Evolutionary conservation across 1,140 invertebrate species (phyloP), one percentile per base, ranked within the genome.

Genomic region (Euwallacea similis): DNA sequence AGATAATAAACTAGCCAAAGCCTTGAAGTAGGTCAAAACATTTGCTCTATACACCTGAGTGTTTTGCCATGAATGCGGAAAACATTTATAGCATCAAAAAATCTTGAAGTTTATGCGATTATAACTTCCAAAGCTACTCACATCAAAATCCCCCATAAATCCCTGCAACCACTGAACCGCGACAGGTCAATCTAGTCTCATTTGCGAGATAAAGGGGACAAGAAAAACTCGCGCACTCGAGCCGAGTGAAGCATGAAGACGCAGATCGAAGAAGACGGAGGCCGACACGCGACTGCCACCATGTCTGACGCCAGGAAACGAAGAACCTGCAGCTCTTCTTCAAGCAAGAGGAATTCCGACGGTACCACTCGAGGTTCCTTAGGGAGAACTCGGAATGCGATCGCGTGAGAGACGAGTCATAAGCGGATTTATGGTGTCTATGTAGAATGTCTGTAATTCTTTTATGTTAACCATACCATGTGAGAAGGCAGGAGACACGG

Each of bases 201-300:
- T 11, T 50, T 50, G 9, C 13, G 9, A 50, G 46, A 11, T 13
- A 50, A 11, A 13, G 46, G 6, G 9, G 46, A 13, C 9, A 0
- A 13, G 13, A 50, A 50, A 50, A 50, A 47, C 10, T 46, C 11
- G 41, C 50, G 47, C 53, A 50, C 64, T 46, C 64, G 53, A 56
- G 56, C 16, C 41, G 8, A 66, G 21, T 56, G 50, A 56, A 15
- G 53, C 64, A 53, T 66, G 64, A 56, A 64, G 53, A 66, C 50
- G n/a, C 50, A 50, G 64, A 55, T 66, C 15, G 64, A 55, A 58
- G 54, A 66, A 66, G 50, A 54, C 64, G 64, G 56, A 66, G 64
- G 42, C 54, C 64, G 64, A 66, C 64, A 66, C 53, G 64, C 64
- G 64, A 66, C 64, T 66, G 64, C 64, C 64, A 50, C 53, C 9